These are phyloP conservation scores for Temnothorax unifasciatus DNA, from an alignment of 2,888 invertebrate species.

Conservation along the genomic window DNA sequence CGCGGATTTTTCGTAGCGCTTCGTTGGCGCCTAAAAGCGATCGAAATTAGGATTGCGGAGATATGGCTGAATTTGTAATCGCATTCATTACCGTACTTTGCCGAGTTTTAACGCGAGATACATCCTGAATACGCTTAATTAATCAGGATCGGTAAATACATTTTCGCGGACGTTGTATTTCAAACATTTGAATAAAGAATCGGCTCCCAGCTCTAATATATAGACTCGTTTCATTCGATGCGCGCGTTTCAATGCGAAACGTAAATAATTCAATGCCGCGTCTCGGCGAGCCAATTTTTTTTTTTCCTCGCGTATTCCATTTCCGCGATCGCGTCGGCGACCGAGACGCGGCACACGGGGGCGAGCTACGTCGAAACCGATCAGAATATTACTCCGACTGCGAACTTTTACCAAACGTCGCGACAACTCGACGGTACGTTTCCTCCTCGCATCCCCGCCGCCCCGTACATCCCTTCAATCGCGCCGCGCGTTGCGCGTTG, in stretches of 20 bases:
- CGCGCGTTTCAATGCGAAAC: slow-evolving; percentile 32
- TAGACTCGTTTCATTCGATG: slow-evolving; percentile 21
- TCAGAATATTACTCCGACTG: slow-evolving; percentile 37
- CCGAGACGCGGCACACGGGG: neutral
- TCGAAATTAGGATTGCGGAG: neutral
- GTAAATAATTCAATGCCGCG: slow-evolving; percentile 43
- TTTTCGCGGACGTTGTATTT: slow-evolving; percentile 11
- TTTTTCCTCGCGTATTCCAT: slow-evolving; percentile 21
- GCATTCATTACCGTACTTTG: neutral
- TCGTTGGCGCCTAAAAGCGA: neutral
- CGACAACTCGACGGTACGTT: slow-evolving; percentile 1
- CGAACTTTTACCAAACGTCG: slow-evolving; percentile 40
- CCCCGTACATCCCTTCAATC: neutral
- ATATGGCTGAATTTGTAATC: neutral
- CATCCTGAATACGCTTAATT: slow-evolving; percentile 17
- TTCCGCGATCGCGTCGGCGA: slow-evolving; percentile 43
- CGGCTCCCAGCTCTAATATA: slow-evolving; percentile 27
- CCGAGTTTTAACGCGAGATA: neutral
- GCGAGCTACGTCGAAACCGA: slow-evolving; percentile 50
- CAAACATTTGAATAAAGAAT: slow-evolving; percentile 30
- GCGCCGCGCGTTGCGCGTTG: slow-evolving; percentile 26
- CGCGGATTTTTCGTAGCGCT: neutral
- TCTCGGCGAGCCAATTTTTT: slow-evolving; percentile 33
- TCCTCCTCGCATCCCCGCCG: neutral
- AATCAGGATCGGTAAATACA: slow-evolving; percentile 12